Base-by-base conservation (phyloP, 2,113 vertebrate species). In the Tauraco erythrolophus region DNA sequence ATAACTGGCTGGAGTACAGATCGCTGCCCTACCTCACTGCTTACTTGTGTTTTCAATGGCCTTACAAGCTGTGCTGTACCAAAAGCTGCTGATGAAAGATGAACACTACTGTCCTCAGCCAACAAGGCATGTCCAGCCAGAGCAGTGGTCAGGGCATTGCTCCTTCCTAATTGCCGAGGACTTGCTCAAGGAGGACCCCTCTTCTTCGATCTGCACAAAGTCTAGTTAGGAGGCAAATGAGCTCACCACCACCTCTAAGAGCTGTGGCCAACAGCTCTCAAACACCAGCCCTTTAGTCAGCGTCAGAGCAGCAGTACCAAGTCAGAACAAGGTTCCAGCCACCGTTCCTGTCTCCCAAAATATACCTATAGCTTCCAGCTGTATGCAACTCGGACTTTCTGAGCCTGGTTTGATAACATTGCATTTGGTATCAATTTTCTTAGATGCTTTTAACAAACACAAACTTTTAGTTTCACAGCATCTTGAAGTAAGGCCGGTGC, bases 81-180 rank as follows among this genome's bases (percentile, higher is more conserved):
- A 21, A 66, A 41, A 62, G 30, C 19, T 16, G 13, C 21, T 27
- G 24, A 37, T 23, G 31, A 43, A 37, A 61, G 24, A 45, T 35
- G 23, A 60, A 12, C 16, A 6, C 23, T 54, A 9, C 23, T 8
- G 2, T 0, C 21, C 71, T 37, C 5, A 2, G 13, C 37, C 48
- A 62, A 5, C 22, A 21, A 64, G 11, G 3, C 2, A 17, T 1
- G 1, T 35, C 66, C 66, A 60, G 48, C 9, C 5, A 3, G 33
- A 30, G n/a, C 1, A 0, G 16, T 1, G 28, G 12, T 33, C 58
- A 80, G 68, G 39, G 9, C 48, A 71, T 45, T 1, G 0, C 12
- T 61, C 11, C 45, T 23, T 15, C 9, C 17, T 31, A 7, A 27
- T 11, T 21, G 6, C n/a, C 7, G n/a, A 37, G 19, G 64, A 12